These are phyloP conservation scores for Myiozetetes cayanensis DNA, from an alignment of 2,113 vertebrate species.

Conservation along the genomic window DNA sequence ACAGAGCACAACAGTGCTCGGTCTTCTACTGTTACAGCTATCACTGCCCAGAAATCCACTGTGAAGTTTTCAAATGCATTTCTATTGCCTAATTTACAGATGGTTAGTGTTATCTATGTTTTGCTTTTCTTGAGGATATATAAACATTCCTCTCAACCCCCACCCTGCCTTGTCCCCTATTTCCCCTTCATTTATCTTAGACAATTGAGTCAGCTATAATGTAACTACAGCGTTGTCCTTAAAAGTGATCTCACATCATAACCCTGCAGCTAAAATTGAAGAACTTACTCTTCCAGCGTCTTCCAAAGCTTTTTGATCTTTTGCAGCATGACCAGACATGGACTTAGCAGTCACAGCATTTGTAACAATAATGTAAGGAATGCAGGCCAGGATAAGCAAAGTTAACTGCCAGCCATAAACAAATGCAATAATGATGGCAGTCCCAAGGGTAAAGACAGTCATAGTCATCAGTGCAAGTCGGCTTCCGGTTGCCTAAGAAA, in stretches of 20 bases:
- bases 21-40: not conserved
- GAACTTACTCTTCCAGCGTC: slow-evolving; percentile 74
- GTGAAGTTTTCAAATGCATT: not conserved
- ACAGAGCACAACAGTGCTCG: accelerated
- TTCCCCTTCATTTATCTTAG: not conserved
- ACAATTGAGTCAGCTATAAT: not conserved
- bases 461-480: slow-evolving; percentile 64
- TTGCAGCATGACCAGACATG: slow-evolving; percentile 68
- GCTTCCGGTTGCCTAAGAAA: slow-evolving; percentile 67
- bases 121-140: not conserved
- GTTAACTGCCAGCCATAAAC: slow-evolving; percentile 75
- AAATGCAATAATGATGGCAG: slow-evolving; percentile 70
- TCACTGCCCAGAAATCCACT: not conserved
- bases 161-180: not conserved
- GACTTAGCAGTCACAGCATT: slow-evolving; percentile 65
- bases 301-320: slow-evolving; percentile 77
- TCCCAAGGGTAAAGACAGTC: slow-evolving; percentile 48
- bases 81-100: not conserved
- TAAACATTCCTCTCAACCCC: not conserved
- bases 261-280: not conserved
- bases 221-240: not conserved
- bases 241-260: not conserved
- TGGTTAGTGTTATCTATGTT: not conserved
- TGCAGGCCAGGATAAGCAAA: slow-evolving; percentile 72
- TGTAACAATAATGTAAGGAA: slow-evolving; percentile 71